Conservation (phyloP, 1,140 invertebrate genomes). For the Magallana ariakensis region DNA sequence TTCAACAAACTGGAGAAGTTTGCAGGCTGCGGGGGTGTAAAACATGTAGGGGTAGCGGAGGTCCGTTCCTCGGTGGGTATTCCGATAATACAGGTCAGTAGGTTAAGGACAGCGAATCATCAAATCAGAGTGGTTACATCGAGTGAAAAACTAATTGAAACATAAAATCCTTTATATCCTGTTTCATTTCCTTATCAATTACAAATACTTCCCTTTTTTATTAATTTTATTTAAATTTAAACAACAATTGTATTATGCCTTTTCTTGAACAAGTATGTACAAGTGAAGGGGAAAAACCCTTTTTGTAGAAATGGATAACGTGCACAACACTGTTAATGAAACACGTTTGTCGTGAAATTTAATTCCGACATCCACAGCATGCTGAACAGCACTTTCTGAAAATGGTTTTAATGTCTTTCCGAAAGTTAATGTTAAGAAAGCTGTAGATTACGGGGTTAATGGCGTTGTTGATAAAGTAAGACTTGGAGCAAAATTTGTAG, state of each 20-base stretch:
- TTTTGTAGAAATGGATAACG: neutral
- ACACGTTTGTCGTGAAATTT: neutral
- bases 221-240: too few relatives aligned
- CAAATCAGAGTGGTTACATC: too few relatives aligned
- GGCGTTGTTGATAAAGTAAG: constrained; percentile 62
- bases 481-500: constrained; percentile 60
- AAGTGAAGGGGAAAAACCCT: neutral
- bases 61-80: constrained; percentile 76
- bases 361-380: constrained; percentile 58
- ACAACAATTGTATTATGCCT: too few relatives aligned
- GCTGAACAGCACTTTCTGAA: constrained; percentile 62
- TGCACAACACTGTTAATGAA: neutral
- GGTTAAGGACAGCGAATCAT: constrained; percentile 74
- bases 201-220: too few relatives aligned
- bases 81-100: constrained; percentile 74
- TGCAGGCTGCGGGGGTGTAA: constrained; percentile 72
- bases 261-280: too few relatives aligned
- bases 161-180: too few relatives aligned
- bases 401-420: constrained; percentile 49
- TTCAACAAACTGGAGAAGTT: constrained; percentile 72
- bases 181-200: too few relatives aligned
- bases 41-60: constrained; percentile 75
- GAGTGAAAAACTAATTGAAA: too few relatives aligned
- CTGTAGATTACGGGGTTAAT: constrained; percentile 64
- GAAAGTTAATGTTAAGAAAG: constrained; percentile 60